Base-by-base conservation (phyloP, 2,888 invertebrate genomes). In the Philhelius pedissequus region DNA sequence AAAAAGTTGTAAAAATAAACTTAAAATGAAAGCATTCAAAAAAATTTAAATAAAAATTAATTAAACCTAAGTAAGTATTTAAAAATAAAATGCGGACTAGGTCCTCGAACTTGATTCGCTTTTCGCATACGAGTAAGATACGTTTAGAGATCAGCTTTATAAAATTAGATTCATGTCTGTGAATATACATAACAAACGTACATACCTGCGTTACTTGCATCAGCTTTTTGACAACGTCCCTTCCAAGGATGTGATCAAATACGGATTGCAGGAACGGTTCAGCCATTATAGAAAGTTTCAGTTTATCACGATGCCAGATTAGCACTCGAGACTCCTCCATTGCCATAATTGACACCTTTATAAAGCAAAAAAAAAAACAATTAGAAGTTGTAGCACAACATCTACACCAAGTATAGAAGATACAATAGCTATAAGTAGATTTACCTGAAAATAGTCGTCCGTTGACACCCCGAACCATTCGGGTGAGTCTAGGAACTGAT, bases 401-500 rank as follows among this genome's bases (percentile, higher is more conserved):
- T 20, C 45, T n/a, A n/a, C n/a, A n/a, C n/a, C n/a, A n/a, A n/a
- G n/a, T n/a, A 45, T 11, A n/a, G 1, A 11, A 6, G 1, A 54
- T 48, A 30, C 40, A 43, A 38, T 32, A 40, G 13, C 18, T 9
- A n/a, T n/a, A 48, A 20, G 45, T 27, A 11, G 2, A 62, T 32
- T 52, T 92, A 96, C 96, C 94, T 97, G 96, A 92, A 96, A 97
- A 90, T 93, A 96, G 90, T 96, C 96, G 90, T 96, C 96, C 32
- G 96, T 96, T 71, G 96, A 96, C 56, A 96, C 96, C 86, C 96
- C 96, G 91, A 97, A 97, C 96, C 96, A 97, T 92, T 97, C 97
- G 64, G 97, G 96, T 86, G 96, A 96, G 92, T 97, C 97, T 87
- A 97, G 94, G 93, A 97, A 97, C 92, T 97, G 96, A 92, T 96